Base-by-base conservation (phyloP, 2,888 invertebrate genomes). In the Orthosia cruda region DNA sequence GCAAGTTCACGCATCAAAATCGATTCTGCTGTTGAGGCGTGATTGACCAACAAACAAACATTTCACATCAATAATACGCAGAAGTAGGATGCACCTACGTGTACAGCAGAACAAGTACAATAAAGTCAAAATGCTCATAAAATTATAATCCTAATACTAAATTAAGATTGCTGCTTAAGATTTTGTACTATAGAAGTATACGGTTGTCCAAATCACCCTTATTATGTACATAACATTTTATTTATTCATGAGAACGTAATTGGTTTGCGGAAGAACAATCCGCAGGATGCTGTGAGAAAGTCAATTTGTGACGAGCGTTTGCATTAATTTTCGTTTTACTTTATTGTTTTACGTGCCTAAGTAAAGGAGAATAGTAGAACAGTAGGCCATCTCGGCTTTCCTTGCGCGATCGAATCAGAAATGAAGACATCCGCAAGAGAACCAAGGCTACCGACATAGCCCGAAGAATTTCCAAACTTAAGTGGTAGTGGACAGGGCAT, bases 221-320 rank as follows among this genome's bases (percentile, higher is more conserved):
- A 61, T 58, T 80, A 71, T 47, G 67, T 58, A 74, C 52, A 61
- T 68, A 74, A 64, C 54, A 50, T 63, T 71, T 72, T 73, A 85
- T 77, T 77, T 77, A 83, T 83, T 85, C 71, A 85, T 77, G 67
- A 83, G 63, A 71, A 47, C 54, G 64, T 85, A 83, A 81, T 85
- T 85, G 82, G 72, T 47, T 81, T 65, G 64, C 40, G 45, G 71
- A 59, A 62, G 57, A 77, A 71, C 68, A 76, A 80, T 66, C 65
- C 74, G 18, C 32, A 40, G 26, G 16, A 69, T 65, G 61, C 49
- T 58, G 54, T 62, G 16, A 55, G 63, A 80, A 70, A 74, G 74
- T 55, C 45, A 75, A 71, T 84, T 71, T 52, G 11, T 58, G 55
- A 63, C 40, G n/a, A 77, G 23, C 13, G 55, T 71, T 80, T 83